Percentiles rank a stretch among this genome's conserved stretches.
Conservation (phyloP, 1,140 invertebrate species). For the Sinella curviseta region DNA sequence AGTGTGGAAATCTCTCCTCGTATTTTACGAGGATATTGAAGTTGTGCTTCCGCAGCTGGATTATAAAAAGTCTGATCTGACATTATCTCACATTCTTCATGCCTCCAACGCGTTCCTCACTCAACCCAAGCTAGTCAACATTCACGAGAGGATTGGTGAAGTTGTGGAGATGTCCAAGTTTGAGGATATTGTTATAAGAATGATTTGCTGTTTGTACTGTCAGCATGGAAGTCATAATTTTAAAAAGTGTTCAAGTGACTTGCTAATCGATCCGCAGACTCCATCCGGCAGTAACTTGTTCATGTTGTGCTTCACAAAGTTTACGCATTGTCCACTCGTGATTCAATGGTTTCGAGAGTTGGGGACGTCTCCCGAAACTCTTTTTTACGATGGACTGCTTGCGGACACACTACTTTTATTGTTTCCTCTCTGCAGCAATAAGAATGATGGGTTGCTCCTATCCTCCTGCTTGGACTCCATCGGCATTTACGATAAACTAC, state of each 20-base stretch:
- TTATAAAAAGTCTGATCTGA: conserved; percentile 9
- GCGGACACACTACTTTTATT: neutral
- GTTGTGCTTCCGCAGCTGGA: neutral
- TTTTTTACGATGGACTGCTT: neutral
- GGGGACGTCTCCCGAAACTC: conserved; percentile 7
- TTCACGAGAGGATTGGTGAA: neutral
- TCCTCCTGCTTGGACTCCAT: neutral
- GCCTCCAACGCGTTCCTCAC: neutral
- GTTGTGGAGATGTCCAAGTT: neutral
- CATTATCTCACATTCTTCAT: neutral
- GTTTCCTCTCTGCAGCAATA: neutral
- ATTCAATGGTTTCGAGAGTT: conserved; percentile 15
- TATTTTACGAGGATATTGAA: conserved; percentile 6
- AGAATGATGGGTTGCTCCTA: neutral
- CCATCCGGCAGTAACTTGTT: neutral
- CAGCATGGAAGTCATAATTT: neutral
- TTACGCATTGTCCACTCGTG: neutral
- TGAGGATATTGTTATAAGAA: neutral
- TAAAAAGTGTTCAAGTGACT: neutral
- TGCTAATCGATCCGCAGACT: neutral
- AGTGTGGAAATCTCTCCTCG: neutral
- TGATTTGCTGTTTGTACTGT: neutral
- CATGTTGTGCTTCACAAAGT: neutral
- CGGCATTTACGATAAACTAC: neutral
- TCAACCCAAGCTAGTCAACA: neutral